These are phyloP conservation scores for Pitta sordida DNA, from an alignment of 2,113 vertebrate genomes.

Conservation along the genomic window DNA sequence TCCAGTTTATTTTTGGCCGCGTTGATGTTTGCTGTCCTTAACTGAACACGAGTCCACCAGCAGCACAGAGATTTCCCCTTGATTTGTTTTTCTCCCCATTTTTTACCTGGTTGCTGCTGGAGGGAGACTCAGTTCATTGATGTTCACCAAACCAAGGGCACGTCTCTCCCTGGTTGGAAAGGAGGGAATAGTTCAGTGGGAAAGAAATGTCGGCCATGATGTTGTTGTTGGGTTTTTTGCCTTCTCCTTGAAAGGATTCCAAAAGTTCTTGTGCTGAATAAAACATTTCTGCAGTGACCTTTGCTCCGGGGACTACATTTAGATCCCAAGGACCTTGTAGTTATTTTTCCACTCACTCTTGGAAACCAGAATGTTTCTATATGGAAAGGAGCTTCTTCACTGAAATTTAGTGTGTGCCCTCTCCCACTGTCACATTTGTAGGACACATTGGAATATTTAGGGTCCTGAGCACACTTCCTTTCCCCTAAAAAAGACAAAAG, in stretches of 20 bases:
- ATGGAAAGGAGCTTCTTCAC: not conserved
- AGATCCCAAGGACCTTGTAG: not conserved
- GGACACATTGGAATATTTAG: rapidly evolving
- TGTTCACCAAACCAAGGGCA: not conserved
- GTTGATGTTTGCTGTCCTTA: not conserved
- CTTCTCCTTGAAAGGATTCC: conserved; percentile 40
- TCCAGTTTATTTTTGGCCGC: not conserved
- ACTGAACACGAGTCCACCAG: not conserved
- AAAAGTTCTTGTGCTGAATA: conserved; percentile 45
- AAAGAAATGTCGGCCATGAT: not conserved
- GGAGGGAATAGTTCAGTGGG: not conserved
- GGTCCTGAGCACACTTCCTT: not conserved
- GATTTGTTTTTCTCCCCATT: not conserved
- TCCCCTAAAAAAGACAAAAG: not conserved
- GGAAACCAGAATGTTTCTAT: not conserved
- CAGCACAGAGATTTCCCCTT: not conserved
- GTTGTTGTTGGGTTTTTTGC: not conserved
- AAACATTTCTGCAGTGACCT: conserved; percentile 42
- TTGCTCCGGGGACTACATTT: conserved; percentile 47
- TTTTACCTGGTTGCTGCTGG: not conserved
- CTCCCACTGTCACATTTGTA: not conserved
- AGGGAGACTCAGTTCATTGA: not conserved
- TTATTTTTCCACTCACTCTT: not conserved
- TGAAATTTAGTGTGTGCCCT: rapidly evolving
- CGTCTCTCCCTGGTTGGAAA: not conserved